Percentiles rank a stretch among this genome's conserved stretches.
Evolutionary conservation across 2,797 vertebrate genomes (phyloP).

Genomic region (Sebastes oblongus): DNA sequence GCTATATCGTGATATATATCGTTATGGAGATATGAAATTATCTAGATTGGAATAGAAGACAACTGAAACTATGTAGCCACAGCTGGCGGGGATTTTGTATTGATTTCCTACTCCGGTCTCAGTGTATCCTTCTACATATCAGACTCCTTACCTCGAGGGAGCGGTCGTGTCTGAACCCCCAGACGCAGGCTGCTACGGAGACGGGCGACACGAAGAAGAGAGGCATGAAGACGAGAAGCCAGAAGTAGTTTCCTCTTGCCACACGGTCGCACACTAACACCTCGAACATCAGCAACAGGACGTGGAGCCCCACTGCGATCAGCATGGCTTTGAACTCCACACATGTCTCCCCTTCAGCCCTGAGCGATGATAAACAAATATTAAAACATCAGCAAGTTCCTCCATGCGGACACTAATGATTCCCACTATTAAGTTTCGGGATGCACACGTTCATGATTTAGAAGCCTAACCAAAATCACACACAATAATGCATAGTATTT

Average conservation of each 20-base stretch:
- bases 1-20: neutral
- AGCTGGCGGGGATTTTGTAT: neutral
- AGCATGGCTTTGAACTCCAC: constrained; percentile 99
- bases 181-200: constrained; percentile 96
- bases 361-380: constrained; percentile 27
- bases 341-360: constrained; percentile 98
- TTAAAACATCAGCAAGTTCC: neutral
- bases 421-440: neutral
- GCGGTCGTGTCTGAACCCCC: constrained; percentile 97
- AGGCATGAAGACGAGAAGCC: constrained; percentile 98
- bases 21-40: neutral
- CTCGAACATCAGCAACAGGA: constrained; percentile 96
- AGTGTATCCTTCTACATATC: neutral
- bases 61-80: neutral
- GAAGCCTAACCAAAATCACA: neutral
- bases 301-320: constrained; percentile 96
- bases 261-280: constrained; percentile 96
- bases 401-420: neutral
- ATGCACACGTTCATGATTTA: neutral
- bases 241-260: constrained; percentile 90
- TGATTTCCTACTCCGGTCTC: neutral
- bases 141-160: constrained; percentile 89
- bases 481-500: neutral
- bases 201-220: constrained; percentile 98
- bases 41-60: neutral